Conservation (phyloP, 2,888 invertebrate genomes). For the Epistrophella euchroma region DNA sequence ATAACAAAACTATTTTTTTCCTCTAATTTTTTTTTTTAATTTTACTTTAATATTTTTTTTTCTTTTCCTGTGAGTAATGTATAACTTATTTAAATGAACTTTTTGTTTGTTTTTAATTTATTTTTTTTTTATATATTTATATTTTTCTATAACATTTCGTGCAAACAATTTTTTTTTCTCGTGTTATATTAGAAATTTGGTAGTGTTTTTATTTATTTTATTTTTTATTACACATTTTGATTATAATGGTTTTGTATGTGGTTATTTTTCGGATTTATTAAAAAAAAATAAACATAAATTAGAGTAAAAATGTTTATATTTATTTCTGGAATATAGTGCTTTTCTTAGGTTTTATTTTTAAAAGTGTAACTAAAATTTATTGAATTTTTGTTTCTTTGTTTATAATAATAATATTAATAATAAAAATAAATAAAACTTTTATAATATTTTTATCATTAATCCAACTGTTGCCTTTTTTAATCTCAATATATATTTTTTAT, state of each 20-base stretch:
- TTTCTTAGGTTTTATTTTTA: neutral
- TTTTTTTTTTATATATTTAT: conserved; percentile 29
- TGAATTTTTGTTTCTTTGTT: neutral
- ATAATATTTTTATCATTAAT: neutral
- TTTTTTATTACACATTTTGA: neutral
- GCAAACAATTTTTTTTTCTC: conserved; percentile 64
- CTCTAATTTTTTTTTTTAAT: conserved; percentile 39
- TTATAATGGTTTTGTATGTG: conserved; percentile 5
- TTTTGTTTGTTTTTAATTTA: conserved; percentile 25
- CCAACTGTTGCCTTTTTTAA: neutral
- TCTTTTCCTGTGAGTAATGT: conserved; percentile 47
- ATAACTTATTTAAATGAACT: conserved; percentile 76
- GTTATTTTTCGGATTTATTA: conserved; percentile 4
- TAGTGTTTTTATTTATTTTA: conserved; percentile 32
- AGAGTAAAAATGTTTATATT: neutral
- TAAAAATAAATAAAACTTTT: too few species aligned
- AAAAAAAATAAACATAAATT: neutral
- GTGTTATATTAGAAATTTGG: conserved; percentile 54
- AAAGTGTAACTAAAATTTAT: neutral
- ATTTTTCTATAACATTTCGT: conserved; percentile 63
- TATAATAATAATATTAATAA: neutral
- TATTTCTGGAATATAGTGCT: conserved; percentile 27
- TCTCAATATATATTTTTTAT: neutral
- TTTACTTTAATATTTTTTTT: conserved; percentile 60
- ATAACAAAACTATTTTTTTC: conserved; percentile 66